These are phyloP conservation scores for Chironomus striatipennis DNA, from an alignment of 1,140 invertebrate species.

Conservation along the genomic window DNA sequence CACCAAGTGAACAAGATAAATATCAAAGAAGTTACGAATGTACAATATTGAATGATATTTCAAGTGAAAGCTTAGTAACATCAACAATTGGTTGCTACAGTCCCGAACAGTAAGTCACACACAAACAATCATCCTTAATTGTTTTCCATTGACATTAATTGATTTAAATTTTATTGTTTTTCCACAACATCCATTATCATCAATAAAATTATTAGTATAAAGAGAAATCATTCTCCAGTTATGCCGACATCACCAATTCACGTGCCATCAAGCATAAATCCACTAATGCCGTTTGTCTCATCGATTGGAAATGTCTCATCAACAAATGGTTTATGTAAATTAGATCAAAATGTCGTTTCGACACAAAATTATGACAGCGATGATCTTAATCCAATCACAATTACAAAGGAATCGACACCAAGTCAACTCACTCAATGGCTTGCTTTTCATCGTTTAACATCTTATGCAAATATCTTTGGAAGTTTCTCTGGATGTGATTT, in stretches of 20 bases:
- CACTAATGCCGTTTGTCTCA: conserved; percentile 35
- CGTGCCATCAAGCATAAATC: conserved; percentile 40
- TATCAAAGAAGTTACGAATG: conserved; percentile 93
- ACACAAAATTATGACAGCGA: conserved; percentile 37
- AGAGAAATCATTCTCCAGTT: conserved; percentile 24
- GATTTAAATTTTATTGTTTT: conserved; percentile 22
- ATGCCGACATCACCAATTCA: conserved; percentile 39
- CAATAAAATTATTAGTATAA: conserved; percentile 18
- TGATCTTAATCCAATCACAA: conserved; percentile 31
- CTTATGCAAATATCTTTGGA: conserved; percentile 64
- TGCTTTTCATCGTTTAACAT: conserved; percentile 63
- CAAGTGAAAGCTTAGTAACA: conserved; percentile 43
- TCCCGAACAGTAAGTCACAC: conserved; percentile 40
- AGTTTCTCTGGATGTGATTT: conserved; percentile 85
- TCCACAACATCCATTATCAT: background rate
- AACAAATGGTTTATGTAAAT: conserved; percentile 33
- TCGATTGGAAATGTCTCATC: conserved; percentile 40
- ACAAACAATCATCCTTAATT: conserved; percentile 20
- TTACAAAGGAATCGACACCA: conserved; percentile 52
- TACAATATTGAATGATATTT: conserved; percentile 78
- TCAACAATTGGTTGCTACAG: conserved; percentile 35
- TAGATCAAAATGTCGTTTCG: conserved; percentile 39
- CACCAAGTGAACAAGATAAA: conserved; percentile 80
- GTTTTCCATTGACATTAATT: conserved; percentile 26
- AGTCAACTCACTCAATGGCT: conserved; percentile 73